Evolutionary conservation across 1,140 invertebrate genomes (phyloP).

Genomic region (Bombus superbus): DNA sequence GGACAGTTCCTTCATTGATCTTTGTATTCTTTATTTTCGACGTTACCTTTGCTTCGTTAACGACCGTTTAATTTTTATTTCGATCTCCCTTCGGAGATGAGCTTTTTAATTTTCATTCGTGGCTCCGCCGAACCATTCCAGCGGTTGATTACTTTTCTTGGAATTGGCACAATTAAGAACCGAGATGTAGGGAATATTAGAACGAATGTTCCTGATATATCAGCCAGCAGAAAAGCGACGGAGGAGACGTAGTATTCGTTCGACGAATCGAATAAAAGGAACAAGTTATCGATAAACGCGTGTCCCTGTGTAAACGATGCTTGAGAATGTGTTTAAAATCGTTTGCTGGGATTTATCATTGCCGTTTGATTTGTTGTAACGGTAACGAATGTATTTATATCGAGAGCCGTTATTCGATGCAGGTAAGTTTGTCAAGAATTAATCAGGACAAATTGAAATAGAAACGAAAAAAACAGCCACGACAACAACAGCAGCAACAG

Average conservation of each 20-base stretch:
- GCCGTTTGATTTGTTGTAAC: neutral
- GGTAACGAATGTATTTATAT: too few species aligned
- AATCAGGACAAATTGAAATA: too few species aligned
- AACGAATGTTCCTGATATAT: neutral
- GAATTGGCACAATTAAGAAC: neutral
- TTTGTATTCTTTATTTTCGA: neutral
- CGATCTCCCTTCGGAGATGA: neutral
- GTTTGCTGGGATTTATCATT: neutral
- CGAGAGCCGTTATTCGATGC: too few species aligned
- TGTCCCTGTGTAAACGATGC: neutral
- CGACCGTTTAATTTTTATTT: neutral
- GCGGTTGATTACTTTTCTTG: neutral
- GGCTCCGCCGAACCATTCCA: neutral
- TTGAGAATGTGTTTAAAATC: neutral
- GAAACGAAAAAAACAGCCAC: neutral
- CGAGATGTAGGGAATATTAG: neutral
- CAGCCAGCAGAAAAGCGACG: neutral
- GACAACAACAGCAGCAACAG: too few species aligned
- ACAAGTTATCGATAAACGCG: neutral
- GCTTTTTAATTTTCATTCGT: neutral
- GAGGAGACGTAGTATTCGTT: too few species aligned
- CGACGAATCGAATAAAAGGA: too few species aligned
- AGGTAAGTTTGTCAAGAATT: too few species aligned
- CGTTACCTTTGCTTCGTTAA: too few species aligned
- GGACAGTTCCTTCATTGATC: neutral